Evolutionary conservation across 2,888 invertebrate genomes (phyloP).

Genomic region (Trachelus iudaicus): DNA sequence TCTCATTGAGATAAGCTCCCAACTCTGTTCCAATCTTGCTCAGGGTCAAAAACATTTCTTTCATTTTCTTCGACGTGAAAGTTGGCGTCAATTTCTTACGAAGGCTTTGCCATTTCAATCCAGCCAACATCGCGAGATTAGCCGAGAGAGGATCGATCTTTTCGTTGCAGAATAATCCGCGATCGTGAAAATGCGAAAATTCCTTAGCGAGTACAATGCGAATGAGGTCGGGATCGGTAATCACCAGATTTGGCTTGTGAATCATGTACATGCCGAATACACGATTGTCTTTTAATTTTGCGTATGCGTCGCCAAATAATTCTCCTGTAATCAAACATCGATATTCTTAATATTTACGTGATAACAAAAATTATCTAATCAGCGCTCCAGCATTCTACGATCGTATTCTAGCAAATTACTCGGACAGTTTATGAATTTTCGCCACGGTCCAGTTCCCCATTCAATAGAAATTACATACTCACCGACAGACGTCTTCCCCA

Average conservation of each 20-base stretch:
- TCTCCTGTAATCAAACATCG: conserved; percentile 34
- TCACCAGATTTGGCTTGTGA: conserved; percentile 46
- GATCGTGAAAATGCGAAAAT: conserved; percentile 58
- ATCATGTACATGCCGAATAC: conserved; percentile 50
- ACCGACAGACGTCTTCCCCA: conserved; percentile 71
- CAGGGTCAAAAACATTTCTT: conserved; percentile 53
- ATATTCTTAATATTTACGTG: too few relatives aligned
- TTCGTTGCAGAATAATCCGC: conserved; percentile 51
- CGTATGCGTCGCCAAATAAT: conserved; percentile 36
- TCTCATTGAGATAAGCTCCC: conserved; percentile 23
- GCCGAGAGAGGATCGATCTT: conserved; percentile 52
- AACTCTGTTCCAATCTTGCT: conserved; percentile 45
- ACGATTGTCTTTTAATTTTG: conserved; percentile 36
- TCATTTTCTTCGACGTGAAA: conserved; percentile 63
- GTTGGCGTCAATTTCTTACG: conserved; percentile 59
- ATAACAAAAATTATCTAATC: too few relatives aligned
- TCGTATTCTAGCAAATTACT: too few relatives aligned
- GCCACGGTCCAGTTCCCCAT: too few relatives aligned
- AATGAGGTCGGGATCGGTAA: conserved; percentile 57
- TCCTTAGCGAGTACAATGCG: conserved; percentile 55
- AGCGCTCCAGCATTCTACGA: too few relatives aligned
- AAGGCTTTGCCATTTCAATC: conserved; percentile 57
- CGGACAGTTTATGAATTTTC: too few relatives aligned
- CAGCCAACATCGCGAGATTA: conserved; percentile 50
- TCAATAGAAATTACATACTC: conserved; percentile 44